These are phyloP conservation scores for Nudaria mundana DNA, from an alignment of 2,888 invertebrate species.

Conservation along the genomic window DNA sequence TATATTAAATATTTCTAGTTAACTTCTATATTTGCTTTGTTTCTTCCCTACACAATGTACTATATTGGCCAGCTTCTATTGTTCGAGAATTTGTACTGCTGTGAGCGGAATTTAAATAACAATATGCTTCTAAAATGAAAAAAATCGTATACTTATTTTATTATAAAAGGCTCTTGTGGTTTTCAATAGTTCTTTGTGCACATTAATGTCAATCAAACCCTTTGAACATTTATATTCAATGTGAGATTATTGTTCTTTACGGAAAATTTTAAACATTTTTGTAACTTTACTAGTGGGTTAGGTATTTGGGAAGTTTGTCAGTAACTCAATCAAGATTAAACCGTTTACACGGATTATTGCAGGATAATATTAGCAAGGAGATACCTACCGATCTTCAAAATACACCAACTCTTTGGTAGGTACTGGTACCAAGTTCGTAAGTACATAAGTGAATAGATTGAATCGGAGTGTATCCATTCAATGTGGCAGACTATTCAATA, in stretches of 20 bases:
- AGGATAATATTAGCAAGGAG: too few relatives aligned
- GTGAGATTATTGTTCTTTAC: not conserved
- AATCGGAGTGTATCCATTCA: slow-evolving; percentile 13
- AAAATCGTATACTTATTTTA: not conserved
- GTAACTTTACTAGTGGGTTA: too few relatives aligned
- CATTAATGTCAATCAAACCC: not conserved
- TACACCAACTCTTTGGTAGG: too few relatives aligned
- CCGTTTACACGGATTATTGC: too few relatives aligned
- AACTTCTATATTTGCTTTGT: slow-evolving; percentile 49
- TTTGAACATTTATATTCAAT: not conserved
- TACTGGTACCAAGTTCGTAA: not conserved
- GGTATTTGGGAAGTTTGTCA: too few relatives aligned
- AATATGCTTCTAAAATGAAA: slow-evolving; percentile 19
- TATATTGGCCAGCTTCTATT: slow-evolving; percentile 34
- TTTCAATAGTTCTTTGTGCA: slow-evolving; percentile 3
- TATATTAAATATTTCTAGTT: slow-evolving; percentile 48
- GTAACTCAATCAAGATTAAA: too few relatives aligned
- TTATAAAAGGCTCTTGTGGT: slow-evolving; percentile 3
- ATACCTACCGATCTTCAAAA: too few relatives aligned
- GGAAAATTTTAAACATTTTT: not conserved
- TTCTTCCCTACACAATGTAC: slow-evolving; percentile 47
- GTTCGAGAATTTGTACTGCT: slow-evolving; percentile 30
- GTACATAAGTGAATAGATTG: not conserved
- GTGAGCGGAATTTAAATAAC: slow-evolving; percentile 28
- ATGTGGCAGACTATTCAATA: too few relatives aligned